These are phyloP conservation scores for Folsomia candida DNA, from an alignment of 2,888 invertebrate genomes.

Conservation along the genomic window DNA sequence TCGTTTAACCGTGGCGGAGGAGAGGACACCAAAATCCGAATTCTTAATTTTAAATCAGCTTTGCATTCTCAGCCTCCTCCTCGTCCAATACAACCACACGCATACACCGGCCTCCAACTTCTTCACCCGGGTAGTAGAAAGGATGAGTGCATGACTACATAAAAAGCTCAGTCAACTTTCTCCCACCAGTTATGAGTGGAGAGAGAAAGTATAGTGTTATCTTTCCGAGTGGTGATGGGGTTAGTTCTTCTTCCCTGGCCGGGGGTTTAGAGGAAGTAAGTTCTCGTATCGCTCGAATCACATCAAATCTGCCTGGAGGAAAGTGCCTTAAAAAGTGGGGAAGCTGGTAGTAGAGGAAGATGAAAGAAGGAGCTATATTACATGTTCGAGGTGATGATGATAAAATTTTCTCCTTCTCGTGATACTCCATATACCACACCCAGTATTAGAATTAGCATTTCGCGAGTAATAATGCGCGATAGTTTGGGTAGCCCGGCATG, in stretches of 20 bases:
- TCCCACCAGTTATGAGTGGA: not conserved
- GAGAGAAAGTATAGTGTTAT: not conserved
- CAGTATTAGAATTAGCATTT: slow-evolving; percentile 1
- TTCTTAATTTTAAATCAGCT: slow-evolving; percentile 3
- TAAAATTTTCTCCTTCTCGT: no score
- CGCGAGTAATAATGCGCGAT: not conserved
- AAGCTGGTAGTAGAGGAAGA: not conserved
- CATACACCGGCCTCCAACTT: not conserved
- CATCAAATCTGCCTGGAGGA: not conserved
- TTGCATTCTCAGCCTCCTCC: not conserved
- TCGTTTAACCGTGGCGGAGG: not conserved
- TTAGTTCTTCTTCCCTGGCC: not conserved
- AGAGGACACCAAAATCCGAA: not conserved
- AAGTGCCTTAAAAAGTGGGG: not conserved
- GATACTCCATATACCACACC: not conserved
- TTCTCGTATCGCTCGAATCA: not conserved
- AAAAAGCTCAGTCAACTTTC: slow-evolving; percentile 5
- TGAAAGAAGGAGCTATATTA: not conserved
- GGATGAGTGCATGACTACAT: slow-evolving; percentile 3
- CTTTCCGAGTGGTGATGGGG: not conserved
- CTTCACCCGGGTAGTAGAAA: not conserved
- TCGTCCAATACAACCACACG: not conserved
- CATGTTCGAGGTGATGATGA: not conserved
- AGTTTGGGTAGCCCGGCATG: not conserved
- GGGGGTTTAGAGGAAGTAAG: not conserved